Conservation (phyloP, 2,888 invertebrate species). For the Ophion ellenae region DNA sequence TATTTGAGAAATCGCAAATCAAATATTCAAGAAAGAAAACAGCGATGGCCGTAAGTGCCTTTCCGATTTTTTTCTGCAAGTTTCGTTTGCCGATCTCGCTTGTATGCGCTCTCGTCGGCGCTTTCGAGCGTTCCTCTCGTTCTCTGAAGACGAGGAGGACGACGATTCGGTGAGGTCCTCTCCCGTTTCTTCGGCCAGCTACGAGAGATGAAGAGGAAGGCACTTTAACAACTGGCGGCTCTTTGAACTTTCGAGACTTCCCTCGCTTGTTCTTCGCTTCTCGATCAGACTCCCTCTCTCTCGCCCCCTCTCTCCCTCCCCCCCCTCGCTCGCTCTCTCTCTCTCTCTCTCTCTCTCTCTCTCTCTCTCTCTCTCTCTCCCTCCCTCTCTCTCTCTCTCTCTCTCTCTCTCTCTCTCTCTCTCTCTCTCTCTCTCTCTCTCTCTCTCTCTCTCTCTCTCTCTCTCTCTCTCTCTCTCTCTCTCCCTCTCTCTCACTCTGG, state of each 20-base stretch:
- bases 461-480: constrained; percentile 66
- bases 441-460: constrained; percentile 67
- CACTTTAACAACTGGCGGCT: constrained; percentile 82
- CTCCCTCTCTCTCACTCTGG: constrained; percentile 51
- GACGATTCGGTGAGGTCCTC: constrained; percentile 64
- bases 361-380: constrained; percentile 33
- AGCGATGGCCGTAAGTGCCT: background rate
- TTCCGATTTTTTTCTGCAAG: constrained; percentile 22
- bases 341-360: constrained; percentile 52
- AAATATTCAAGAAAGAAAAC: background rate
- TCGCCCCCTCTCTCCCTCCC: constrained; percentile 67
- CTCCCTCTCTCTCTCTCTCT: constrained; percentile 43
- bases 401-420: constrained; percentile 60
- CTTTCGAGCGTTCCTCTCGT: constrained; percentile 43
- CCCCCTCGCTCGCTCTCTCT: constrained; percentile 65
- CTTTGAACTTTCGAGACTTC: constrained; percentile 78
- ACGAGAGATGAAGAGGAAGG: constrained; percentile 75
- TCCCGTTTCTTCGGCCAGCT: constrained; percentile 67
- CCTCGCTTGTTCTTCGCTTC: constrained; percentile 60
- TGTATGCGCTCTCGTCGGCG: constrained; percentile 29
- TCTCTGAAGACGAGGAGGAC: constrained; percentile 27
- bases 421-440: constrained; percentile 67
- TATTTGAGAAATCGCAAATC: background rate
- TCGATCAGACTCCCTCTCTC: constrained; percentile 56
- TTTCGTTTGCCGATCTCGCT: constrained; percentile 24